These are phyloP conservation scores for Lucilia sericata DNA, from an alignment of 1,140 invertebrate species.

Conservation along the genomic window DNA sequence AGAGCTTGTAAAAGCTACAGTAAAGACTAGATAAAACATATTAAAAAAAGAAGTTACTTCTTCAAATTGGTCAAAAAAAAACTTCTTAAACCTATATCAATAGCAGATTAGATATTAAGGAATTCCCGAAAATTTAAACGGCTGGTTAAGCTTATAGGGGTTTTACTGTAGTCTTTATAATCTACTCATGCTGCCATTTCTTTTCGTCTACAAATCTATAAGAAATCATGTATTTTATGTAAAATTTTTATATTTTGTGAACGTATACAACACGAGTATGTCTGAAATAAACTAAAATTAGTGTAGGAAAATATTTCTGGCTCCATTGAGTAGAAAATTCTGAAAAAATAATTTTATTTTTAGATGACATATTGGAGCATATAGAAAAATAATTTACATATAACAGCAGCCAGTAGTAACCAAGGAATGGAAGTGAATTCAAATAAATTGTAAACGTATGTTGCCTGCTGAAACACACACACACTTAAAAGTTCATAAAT, in stretches of 20 bases:
- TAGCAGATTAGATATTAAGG: no score
- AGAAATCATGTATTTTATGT: no score
- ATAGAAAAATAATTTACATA: not conserved
- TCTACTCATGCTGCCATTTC: no score
- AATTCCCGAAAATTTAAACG: no score
- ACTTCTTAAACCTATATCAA: no score
- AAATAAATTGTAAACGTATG: not conserved
- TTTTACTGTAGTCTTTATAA: no score
- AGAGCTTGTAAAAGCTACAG: not conserved
- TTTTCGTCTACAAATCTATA: no score
- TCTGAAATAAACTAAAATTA: not conserved
- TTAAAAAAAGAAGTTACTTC: no score
- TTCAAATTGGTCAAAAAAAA: no score
- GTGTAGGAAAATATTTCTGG: not conserved
- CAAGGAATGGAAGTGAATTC: not conserved
- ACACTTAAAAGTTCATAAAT: slow-evolving; percentile 7
- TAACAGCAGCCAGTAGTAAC: not conserved
- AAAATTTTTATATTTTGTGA: not conserved
- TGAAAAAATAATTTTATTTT: slow-evolving; percentile 22
- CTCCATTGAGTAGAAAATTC: slow-evolving; percentile 34
- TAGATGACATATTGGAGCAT: slow-evolving; percentile 19
- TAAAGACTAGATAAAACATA: no score
- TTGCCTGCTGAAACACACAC: no score
- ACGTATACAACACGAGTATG: not conserved
- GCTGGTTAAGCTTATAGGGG: no score